Evolutionary conservation across 1,140 invertebrate species (phyloP), one percentile per base, ranked within the genome.

Genomic region (Pseudachorutes palmiensis): DNA sequence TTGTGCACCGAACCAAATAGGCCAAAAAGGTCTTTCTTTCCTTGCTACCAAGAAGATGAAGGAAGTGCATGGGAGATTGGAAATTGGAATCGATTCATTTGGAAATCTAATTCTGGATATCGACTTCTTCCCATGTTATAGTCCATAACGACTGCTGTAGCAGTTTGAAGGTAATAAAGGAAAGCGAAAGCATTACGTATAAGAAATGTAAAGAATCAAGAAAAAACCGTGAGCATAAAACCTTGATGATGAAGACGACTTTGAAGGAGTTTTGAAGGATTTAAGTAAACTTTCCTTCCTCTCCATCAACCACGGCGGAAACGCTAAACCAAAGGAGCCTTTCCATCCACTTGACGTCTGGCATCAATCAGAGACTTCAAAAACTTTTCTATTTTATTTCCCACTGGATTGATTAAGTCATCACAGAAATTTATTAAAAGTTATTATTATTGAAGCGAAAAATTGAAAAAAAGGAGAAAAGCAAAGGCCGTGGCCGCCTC

Each of bases 11-110:
- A n/a, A n/a, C n/a, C n/a, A n/a, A n/a, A n/a, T n/a, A n/a, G n/a
- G n/a, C n/a, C n/a, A n/a, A n/a, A n/a, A n/a, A n/a, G n/a, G n/a
- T n/a, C n/a, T n/a, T n/a, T n/a, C n/a, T n/a, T n/a, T n/a, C n/a
- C n/a, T n/a, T n/a, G n/a, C n/a, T n/a, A n/a, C n/a, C n/a, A n/a
- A n/a, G n/a, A n/a, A n/a, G n/a, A n/a, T n/a, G n/a, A n/a, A n/a
- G n/a, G n/a, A n/a, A n/a, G n/a, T n/a, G n/a, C n/a, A 22, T 14
- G 51, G 24, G 24, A 22, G 51, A 55, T 14, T 26, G 51, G 51
- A 55, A 55, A 55, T 24, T 55, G 51, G 51, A 55, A 55, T 55
- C 51, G 51, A 55, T 55, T 55, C 51, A 55, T 55, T 55, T 55
- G 51, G 24, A 55, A 55, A 55, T 55, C 51, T 55, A 55, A 55